Percentiles rank a stretch among this genome's conserved stretches.
phyloP scores from a whole-genome alignment of 2,113 vertebrate genomes.

The Cardinalis cardinalis region DNA sequence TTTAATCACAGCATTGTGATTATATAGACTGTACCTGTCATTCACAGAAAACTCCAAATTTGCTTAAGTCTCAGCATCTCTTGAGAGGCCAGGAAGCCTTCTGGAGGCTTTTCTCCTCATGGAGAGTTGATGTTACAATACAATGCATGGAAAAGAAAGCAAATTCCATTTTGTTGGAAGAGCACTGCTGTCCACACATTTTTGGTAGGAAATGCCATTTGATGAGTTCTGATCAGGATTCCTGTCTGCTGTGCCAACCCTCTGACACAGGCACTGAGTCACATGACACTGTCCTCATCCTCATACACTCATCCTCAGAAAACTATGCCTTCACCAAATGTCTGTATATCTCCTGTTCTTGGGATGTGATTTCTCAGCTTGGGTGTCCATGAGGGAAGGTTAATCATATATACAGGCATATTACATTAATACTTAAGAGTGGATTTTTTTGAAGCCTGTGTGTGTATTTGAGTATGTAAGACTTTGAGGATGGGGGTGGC shows the following conservation, averaged over 20 bases:
- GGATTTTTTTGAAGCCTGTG: not conserved
- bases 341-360: not conserved
- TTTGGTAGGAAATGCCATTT: not conserved
- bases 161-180: not conserved
- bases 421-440: not conserved
- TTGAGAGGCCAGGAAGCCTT: not conserved
- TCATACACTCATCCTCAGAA: not conserved
- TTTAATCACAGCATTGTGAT: not conserved
- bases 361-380: not conserved
- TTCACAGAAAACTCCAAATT: not conserved
- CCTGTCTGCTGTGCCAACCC: not conserved
- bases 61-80: not conserved
- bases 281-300: not conserved
- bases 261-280: fast-evolving
- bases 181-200: not conserved
- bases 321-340: not conserved
- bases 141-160: not conserved
- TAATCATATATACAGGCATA: not conserved
- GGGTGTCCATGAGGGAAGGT: not conserved
- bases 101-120: not conserved
- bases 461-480: not conserved
- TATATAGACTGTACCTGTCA: not conserved
- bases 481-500: not conserved
- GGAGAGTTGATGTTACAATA: not conserved
- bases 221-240: not conserved